Evolutionary conservation across 2,888 invertebrate species (phyloP).

Genomic region (Lissocephala sabroskyi): DNA sequence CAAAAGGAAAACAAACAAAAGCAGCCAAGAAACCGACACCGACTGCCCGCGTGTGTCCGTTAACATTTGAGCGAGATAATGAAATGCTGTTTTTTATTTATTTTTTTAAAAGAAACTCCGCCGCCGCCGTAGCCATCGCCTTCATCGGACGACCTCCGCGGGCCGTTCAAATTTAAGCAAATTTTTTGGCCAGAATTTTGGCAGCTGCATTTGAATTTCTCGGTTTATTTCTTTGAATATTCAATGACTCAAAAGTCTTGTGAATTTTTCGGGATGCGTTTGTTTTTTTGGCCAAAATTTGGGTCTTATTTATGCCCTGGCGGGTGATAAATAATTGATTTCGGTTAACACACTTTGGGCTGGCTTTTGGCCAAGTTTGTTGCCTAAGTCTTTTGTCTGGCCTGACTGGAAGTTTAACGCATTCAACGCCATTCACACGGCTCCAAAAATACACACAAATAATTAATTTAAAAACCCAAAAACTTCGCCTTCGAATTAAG

Average conservation of each 20-base stretch:
- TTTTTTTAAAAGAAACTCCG: constrained; percentile 43
- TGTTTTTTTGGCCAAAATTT: constrained; percentile 13
- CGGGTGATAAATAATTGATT: too few species aligned
- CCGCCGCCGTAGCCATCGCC: constrained; percentile 18
- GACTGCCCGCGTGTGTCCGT: background rate
- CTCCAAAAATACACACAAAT: too few species aligned
- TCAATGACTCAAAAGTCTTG: constrained; percentile 30
- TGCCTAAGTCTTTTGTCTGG: background rate
- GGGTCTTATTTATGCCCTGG: too few species aligned
- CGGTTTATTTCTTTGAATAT: constrained; percentile 43
- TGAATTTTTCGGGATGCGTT: background rate
- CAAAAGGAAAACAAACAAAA: background rate
- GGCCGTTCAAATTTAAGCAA: too few species aligned
- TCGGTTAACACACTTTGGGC: too few species aligned
- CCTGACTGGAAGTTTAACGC: too few species aligned
- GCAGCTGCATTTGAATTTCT: constrained; percentile 27
- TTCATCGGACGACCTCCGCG: too few species aligned
- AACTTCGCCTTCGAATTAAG: too few species aligned
- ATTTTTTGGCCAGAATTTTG: constrained; percentile 6
- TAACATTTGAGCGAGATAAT: constrained; percentile 30
- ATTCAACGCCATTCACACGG: too few species aligned
- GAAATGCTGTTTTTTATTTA: too few species aligned
- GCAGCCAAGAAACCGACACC: too few species aligned
- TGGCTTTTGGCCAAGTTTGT: background rate
- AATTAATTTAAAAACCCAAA: too few species aligned